phyloP scores from a whole-genome alignment of 2,888 invertebrate genomes.

The Drosophila mulleri region DNA sequence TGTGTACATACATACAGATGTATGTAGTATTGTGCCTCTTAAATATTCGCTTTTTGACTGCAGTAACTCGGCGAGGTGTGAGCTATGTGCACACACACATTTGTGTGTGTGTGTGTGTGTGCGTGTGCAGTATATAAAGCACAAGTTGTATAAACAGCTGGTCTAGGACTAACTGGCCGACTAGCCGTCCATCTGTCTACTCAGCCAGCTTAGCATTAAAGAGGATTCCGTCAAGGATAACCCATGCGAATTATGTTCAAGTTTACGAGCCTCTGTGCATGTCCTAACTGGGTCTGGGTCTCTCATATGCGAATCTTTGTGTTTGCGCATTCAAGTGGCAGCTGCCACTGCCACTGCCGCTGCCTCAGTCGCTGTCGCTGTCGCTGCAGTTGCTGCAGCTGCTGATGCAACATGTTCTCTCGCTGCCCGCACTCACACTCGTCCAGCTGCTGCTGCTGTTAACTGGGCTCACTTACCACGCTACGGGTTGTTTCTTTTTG shows the following conservation, averaged over 20 bases:
- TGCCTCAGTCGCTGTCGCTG: conserved; percentile 26
- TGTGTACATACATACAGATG: no score
- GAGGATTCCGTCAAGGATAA: conserved; percentile 66
- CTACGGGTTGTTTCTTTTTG: not conserved
- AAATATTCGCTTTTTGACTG: conserved; percentile 49
- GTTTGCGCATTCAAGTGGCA: conserved; percentile 77
- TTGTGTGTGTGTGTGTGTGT: not conserved
- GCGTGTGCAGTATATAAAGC: conserved; percentile 1
- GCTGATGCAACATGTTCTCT: conserved; percentile 17
- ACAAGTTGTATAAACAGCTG: conserved; percentile 14
- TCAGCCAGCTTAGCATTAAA: conserved; percentile 47
- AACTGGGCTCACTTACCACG: conserved; percentile 39
- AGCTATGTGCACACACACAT: conserved; percentile 21
- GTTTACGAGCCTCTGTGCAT: conserved; percentile 39
- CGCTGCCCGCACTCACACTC: conserved; percentile 2
- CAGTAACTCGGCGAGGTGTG: conserved; percentile 23
- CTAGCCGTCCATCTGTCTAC: conserved; percentile 18
- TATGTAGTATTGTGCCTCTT: conserved; percentile 7
- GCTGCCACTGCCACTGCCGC: conserved; percentile 39
- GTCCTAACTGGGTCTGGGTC: conserved; percentile 31
- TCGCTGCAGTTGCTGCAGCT: conserved; percentile 23
- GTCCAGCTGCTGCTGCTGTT: conserved; percentile 32
- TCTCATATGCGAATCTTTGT: conserved; percentile 74
- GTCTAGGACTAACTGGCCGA: conserved; percentile 37
- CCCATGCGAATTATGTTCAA: conserved; percentile 61